Conservation (phyloP, 2,888 invertebrate species). For the Pantelozetes paolii region DNA sequence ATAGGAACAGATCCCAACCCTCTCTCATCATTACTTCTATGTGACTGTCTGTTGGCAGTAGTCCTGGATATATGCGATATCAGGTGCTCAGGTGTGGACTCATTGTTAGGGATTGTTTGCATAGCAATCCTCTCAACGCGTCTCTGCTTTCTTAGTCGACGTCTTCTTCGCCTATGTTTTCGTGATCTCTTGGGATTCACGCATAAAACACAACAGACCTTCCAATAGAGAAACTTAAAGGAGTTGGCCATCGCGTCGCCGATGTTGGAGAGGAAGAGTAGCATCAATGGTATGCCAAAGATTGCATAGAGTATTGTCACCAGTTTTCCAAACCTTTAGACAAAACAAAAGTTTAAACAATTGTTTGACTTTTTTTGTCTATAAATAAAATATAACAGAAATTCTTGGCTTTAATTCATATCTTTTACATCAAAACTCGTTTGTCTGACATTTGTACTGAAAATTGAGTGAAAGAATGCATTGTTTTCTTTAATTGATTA, state of each 20-base stretch:
- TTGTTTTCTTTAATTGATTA: not conserved
- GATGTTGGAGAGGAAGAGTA: slow-evolving; percentile 86
- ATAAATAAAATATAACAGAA: not conserved
- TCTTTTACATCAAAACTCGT: too few relatives aligned
- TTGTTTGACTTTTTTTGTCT: not conserved
- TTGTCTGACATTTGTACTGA: not conserved
- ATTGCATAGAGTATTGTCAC: slow-evolving; percentile 94
- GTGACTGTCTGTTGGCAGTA: slow-evolving; percentile 15
- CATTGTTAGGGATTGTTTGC: not conserved
- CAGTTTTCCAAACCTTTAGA: slow-evolving; percentile 79
- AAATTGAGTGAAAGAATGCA: not conserved
- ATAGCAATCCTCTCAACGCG: not conserved
- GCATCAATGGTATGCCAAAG: slow-evolving; percentile 86
- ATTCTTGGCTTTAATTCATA: slow-evolving; percentile 9
- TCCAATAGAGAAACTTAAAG: slow-evolving; percentile 89
- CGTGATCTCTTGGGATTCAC: slow-evolving; percentile 64
- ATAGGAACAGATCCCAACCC: slow-evolving; percentile 56
- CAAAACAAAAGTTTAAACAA: not conserved
- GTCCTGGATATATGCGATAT: too few relatives aligned
- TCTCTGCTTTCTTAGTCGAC: not conserved
- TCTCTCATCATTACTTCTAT: slow-evolving; percentile 39
- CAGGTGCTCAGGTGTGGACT: too few relatives aligned
- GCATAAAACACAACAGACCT: slow-evolving; percentile 78
- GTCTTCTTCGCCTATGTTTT: slow-evolving; percentile 45
- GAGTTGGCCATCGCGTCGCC: slow-evolving; percentile 91